These are phyloP conservation scores for Grallaria varia DNA, from an alignment of 2,113 vertebrate genomes.

Conservation along the genomic window DNA sequence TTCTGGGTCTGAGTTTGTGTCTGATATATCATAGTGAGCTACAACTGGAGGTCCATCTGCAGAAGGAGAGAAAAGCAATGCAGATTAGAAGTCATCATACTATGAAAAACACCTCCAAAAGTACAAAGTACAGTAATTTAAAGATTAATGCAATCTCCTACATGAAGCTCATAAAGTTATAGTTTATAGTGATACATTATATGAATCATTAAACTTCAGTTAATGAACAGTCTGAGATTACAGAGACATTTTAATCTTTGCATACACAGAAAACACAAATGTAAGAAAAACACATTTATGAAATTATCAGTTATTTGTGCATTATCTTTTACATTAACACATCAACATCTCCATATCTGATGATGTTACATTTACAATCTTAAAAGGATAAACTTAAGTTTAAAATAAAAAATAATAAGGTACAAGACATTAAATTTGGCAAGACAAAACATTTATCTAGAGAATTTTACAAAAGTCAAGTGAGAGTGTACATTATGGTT, in stretches of 20 bases:
- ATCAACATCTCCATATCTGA: neutral
- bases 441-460: neutral
- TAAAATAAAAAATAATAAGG: conserved; percentile 8
- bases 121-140: neutral
- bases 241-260: conserved; percentile 27
- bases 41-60: conserved; percentile 91
- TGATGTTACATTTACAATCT: conserved; percentile 1
- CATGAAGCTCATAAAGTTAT: neutral
- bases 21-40: conserved; percentile 92
- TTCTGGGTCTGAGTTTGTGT: conserved; percentile 92
- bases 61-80: conserved; percentile 76
- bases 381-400: conserved; percentile 18
- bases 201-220: neutral
- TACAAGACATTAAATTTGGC: neutral
- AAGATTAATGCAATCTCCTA: neutral
- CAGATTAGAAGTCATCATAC: conserved; percentile 58
- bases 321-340: neutral
- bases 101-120: conserved; percentile 40
- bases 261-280: conserved; percentile 35
- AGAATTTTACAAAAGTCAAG: neutral
- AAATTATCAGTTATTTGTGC: neutral
- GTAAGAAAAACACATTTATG: neutral
- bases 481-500: neutral
- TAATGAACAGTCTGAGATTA: conserved; percentile 12
- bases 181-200: neutral